A percentile compares a stretch with the other conserved stretches of the same genome.
Evolutionary conservation across 2,113 vertebrate species (phyloP).

Genomic region (Globicephala melas): DNA sequence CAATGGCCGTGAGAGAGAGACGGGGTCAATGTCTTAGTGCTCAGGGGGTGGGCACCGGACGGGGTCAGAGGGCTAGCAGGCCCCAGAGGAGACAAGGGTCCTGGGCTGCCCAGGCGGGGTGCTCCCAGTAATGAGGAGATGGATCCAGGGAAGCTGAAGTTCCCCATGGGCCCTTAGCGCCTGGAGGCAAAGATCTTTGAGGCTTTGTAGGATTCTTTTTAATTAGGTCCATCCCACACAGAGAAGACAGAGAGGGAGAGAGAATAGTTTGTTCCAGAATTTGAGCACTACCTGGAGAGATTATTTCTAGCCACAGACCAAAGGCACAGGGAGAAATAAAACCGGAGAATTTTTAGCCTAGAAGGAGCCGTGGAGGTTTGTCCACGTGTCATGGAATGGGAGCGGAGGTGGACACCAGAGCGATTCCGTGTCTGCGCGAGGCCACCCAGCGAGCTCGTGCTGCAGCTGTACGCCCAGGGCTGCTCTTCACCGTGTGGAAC

Average conservation of each 20-base stretch:
- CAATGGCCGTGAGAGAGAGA: background rate
- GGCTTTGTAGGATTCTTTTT: background rate
- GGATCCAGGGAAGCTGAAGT: background rate
- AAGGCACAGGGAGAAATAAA: background rate
- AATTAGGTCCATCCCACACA: slow-evolving; percentile 51
- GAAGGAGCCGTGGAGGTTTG: fast-evolving
- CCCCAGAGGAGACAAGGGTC: background rate
- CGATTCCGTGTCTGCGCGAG: fast-evolving
- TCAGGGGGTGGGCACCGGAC: fast-evolving
- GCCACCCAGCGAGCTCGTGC: fast-evolving
- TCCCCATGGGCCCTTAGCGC: background rate
- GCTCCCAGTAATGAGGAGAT: background rate
- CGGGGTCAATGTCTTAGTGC: fast-evolving
- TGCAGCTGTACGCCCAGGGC: fast-evolving
- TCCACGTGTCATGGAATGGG: fast-evolving
- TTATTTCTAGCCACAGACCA: slow-evolving; percentile 37
- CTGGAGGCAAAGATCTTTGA: background rate
- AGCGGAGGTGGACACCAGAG: background rate
- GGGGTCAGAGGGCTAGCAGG: background rate
- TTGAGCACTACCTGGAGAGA: slow-evolving; percentile 21
- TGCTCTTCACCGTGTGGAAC: fast-evolving
- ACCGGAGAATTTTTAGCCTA: background rate
- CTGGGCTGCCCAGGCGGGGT: background rate
- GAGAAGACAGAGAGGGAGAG: background rate
- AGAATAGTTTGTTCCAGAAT: background rate